These are phyloP conservation scores for Podocnemis expansa DNA, from an alignment of 2,113 vertebrate species.

Conservation along the genomic window DNA sequence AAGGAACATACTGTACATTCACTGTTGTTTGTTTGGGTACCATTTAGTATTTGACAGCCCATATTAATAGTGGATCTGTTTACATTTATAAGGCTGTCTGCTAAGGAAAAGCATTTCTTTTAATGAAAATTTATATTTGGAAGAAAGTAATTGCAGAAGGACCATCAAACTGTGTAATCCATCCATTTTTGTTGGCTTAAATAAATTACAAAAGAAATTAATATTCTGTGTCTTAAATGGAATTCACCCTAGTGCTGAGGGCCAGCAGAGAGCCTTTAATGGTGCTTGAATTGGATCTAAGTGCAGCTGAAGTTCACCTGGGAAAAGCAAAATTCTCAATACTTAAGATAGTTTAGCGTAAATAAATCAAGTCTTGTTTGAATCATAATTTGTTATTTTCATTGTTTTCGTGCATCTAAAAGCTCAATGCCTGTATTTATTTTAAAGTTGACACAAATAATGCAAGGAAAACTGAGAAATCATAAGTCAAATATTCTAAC, in stretches of 20 bases:
- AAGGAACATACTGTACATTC: background rate
- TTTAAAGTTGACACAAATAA: background rate
- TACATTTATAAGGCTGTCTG: background rate
- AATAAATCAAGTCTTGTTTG: background rate
- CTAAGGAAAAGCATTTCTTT: background rate
- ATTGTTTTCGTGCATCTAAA: background rate
- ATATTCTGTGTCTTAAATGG: background rate
- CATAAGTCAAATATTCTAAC: slow-evolving; percentile 1
- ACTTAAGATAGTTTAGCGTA: background rate
- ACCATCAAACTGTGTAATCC: background rate
- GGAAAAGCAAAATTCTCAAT: background rate
- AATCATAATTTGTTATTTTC: background rate
- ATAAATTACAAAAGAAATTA: background rate
- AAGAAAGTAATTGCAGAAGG: background rate
- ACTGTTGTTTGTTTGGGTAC: background rate
- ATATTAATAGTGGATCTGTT: background rate
- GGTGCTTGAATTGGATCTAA: background rate
- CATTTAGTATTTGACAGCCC: background rate
- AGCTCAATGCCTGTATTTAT: background rate
- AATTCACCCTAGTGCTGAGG: background rate
- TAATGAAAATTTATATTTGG: background rate
- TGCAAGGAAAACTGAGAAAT: slow-evolving; percentile 1
- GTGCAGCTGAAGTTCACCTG: background rate
- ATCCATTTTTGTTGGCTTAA: background rate
- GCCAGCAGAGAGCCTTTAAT: background rate